Base-by-base conservation (phyloP, 2,797 vertebrate genomes). In the Cynodonichthys magdalenae region DNA sequence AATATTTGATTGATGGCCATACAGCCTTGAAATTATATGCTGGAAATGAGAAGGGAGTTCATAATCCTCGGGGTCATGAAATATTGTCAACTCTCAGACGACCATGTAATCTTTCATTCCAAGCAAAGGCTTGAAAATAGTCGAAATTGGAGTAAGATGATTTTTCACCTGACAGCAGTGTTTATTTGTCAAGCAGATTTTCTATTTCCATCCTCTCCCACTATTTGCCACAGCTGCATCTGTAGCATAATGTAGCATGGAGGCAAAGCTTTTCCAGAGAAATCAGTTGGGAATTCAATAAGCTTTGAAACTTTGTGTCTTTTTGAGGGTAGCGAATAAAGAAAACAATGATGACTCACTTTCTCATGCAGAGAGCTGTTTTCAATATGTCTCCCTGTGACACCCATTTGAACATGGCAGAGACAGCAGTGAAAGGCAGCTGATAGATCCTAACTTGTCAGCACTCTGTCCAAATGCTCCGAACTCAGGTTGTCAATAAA, bases 241-340 rank as follows among this genome's bases (percentile, higher is more conserved):
- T 63, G 66, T 66, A 75, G 75, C 19, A 34, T 71, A 74, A 68
- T 73, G 56, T 71, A 69, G 57, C 60, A 62, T 61, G 45, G 27
- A 76, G 56, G 51, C 42, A 24, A 61, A 61, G 47, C 66, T 75
- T 24, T 75, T 66, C 81, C 36, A 29, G 42, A 54, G 54, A 63
- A 75, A 75, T 86, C 84, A 85, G 71, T 56, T 79, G 83, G 85
- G 79, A 86, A 84, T 86, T 75, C 59, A 61, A 84, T 63, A 59
- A 58, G 61, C 75, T 84, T 81, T 76, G 63, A 79, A 83, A 84
- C 57, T 75, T 72, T 74, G 61, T 79, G 57, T 85, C 63, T 74
- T 85, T 34, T 68, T 66, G 74, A 84, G 69, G 67, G 49, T 59
- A 46, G 41, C 8, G 34, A 75, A 82, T 76, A 66, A 76, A 80